phyloP scores from a whole-genome alignment of 2,797 vertebrate species.

The Poecilia picta region DNA sequence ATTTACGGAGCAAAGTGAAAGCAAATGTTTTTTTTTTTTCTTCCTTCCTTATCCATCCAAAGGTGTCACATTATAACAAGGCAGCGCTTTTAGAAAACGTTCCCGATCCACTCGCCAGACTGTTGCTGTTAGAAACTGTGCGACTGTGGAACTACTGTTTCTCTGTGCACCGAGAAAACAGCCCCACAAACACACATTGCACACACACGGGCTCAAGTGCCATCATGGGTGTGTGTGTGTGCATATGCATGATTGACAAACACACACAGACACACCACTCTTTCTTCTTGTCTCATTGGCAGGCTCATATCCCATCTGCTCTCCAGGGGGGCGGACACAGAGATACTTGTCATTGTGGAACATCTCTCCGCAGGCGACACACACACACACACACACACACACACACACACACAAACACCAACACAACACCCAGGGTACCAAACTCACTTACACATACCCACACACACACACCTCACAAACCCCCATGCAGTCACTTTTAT shows the following conservation, averaged over 20 bases:
- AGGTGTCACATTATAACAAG: constrained; percentile 30
- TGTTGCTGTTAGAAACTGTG: constrained; percentile 32
- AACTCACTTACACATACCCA: constrained; percentile 39
- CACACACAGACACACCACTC: constrained; percentile 46
- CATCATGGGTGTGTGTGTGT: constrained; percentile 61
- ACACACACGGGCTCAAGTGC: constrained; percentile 23
- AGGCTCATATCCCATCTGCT: constrained; percentile 78
- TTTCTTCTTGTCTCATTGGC: constrained; percentile 75
- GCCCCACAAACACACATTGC: constrained; percentile 10
- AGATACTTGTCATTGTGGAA: constrained; percentile 78
- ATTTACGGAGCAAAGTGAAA: not conserved
- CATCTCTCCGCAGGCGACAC: constrained; percentile 57
- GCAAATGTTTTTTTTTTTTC: not conserved
- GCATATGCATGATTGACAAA: constrained; percentile 68
- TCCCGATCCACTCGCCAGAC: constrained; percentile 39
- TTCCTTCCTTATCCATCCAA: constrained; percentile 7
- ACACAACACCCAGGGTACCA: constrained; percentile 38
- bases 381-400: not conserved
- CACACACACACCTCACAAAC: constrained; percentile 32
- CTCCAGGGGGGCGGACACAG: constrained; percentile 76
- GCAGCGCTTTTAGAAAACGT: constrained; percentile 33
- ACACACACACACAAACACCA: constrained; percentile 43
- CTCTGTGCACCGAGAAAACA: constrained; percentile 39
- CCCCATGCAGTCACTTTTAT: constrained; percentile 52
- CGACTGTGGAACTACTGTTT: constrained; percentile 39